Evolutionary conservation across 2,113 vertebrate genomes (phyloP), one percentile per base, ranked within the genome.

Genomic region (Cricetomys ansorgei): DNA sequence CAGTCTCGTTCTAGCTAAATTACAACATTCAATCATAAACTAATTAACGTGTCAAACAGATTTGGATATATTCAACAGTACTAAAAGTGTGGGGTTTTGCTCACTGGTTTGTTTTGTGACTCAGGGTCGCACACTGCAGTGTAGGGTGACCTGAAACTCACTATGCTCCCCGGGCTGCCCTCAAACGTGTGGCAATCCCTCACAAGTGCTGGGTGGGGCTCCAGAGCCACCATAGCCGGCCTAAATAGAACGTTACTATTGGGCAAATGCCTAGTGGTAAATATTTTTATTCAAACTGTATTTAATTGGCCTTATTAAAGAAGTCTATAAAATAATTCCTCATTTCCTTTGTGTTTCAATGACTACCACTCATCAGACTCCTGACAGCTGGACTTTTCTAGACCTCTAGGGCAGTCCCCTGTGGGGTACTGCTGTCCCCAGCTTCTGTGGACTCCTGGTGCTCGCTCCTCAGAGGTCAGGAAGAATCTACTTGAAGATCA

Each of bases 271-370:
- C 40, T 2, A 0, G 77, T 90, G 43, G 89, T 76, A 93, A 98
- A 97, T 95, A 92, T 83, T 97, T 88, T 88, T 95, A 96, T 96
- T 91, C 83, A 86, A 91, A 84, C 69, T 95, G 79, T 75, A 95
- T 97, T 97, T 93, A 96, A 98, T 84, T 93, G 89, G 92, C 50
- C 37, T 40, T 96, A 92, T 83, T 92, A 57, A 72, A 86, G 53
- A 97, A 70, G 67, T 94, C 92, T 95, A 95, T 97, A 94, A 96
- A 80, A 93, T 48, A 80, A 90, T 84, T 79, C 10, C 93, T 92
- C 92, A 80, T 90, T 88, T 95, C 75, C 87, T 96, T 92, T 48
- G 40, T 83, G 92, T 95, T 96, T 93, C 48, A 64, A 70, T 67
- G 69, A 43, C 59, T 95, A 81, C 55, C 88, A 96, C 92, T 95